Conservation (phyloP, 2,113 vertebrate genomes). For the Melanotaenia duboulayi region DNA sequence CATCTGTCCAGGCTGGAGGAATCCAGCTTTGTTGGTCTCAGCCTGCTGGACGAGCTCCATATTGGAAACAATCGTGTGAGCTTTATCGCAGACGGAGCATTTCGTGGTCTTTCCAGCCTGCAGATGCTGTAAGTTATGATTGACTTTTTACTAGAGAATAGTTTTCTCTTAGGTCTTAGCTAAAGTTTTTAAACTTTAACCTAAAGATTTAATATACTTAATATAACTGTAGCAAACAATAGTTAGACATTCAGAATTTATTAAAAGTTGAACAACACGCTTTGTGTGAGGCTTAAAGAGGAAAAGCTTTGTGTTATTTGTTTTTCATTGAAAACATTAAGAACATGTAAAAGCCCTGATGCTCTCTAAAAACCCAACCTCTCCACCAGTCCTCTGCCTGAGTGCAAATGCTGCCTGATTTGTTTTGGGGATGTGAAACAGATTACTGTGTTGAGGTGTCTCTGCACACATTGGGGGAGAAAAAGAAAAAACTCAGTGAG, state of each 20-base stretch:
- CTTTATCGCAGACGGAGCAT: constrained; percentile 96
- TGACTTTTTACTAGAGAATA: no score
- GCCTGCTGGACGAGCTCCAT: constrained; percentile 87
- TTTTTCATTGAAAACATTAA: no score
- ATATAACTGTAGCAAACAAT: no score
- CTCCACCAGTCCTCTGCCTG: constrained; percentile 38
- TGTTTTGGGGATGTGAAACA: constrained; percentile 69
- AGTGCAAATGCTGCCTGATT: constrained; percentile 71
- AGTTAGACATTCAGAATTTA: no score
- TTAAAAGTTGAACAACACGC: no score
- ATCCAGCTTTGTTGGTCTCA: constrained; percentile 92
- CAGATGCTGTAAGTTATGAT: constrained; percentile 87
- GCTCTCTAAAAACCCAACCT: constrained; percentile 1
- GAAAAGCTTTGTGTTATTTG: no score
- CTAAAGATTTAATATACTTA: neutral
- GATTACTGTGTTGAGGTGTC: constrained; percentile 65
- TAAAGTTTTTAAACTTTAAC: no score
- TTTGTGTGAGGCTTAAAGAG: no score
- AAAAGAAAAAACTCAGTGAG: constrained; percentile 44
- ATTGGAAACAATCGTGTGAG: constrained; percentile 93
- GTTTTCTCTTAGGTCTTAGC: no score
- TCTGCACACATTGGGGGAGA: constrained; percentile 33
- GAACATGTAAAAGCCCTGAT: no score
- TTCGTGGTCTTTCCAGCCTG: constrained; percentile 90
- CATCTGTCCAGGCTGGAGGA: constrained; percentile 92